These are phyloP conservation scores for Brachyistius frenatus DNA, from an alignment of 2,113 vertebrate genomes.

Conservation along the genomic window DNA sequence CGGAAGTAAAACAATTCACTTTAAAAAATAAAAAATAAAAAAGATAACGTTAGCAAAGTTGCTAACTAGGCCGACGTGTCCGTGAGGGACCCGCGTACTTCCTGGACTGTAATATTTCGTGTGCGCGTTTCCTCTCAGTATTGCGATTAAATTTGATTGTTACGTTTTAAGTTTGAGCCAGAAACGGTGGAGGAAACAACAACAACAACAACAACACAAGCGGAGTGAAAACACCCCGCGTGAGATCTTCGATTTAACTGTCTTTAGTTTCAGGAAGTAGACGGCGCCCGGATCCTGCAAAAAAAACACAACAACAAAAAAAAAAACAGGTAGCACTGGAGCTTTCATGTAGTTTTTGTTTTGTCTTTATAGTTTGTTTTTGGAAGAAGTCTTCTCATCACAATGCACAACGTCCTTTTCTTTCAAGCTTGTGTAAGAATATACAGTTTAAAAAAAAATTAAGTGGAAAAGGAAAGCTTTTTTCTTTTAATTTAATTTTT, in stretches of 20 bases:
- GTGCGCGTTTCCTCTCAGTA: not conserved
- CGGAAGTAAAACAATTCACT: fast-evolving
- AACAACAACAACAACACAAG: fast-evolving
- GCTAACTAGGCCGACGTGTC: conserved; percentile 76
- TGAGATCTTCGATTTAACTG: conserved; percentile 20
- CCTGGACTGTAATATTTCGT: conserved; percentile 39
- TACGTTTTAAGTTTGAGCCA: too few species aligned
- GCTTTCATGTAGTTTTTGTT: conserved; percentile 32
- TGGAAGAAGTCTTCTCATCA: too few species aligned
- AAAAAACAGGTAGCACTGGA: conserved; percentile 9
- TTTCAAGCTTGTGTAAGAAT: not conserved
- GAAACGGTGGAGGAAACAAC: too few species aligned
- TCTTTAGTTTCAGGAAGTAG: conserved; percentile 72
- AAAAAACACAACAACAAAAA: too few species aligned
- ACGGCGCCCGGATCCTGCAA: conserved; percentile 51
- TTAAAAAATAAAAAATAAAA: too few species aligned
- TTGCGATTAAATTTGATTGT: not conserved
- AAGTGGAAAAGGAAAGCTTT: not conserved
- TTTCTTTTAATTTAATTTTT: too few species aligned
- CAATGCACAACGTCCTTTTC: too few species aligned
- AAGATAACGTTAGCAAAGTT: not conserved
- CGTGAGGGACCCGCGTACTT: conserved; percentile 53
- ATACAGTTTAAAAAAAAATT: not conserved
- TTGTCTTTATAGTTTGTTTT: too few species aligned
- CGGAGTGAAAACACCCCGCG: not conserved